These are phyloP conservation scores for Turritopsis rubra DNA, from an alignment of 30 jellyfish, hydroid and myxozoan species.

Conservation along the genomic window DNA sequence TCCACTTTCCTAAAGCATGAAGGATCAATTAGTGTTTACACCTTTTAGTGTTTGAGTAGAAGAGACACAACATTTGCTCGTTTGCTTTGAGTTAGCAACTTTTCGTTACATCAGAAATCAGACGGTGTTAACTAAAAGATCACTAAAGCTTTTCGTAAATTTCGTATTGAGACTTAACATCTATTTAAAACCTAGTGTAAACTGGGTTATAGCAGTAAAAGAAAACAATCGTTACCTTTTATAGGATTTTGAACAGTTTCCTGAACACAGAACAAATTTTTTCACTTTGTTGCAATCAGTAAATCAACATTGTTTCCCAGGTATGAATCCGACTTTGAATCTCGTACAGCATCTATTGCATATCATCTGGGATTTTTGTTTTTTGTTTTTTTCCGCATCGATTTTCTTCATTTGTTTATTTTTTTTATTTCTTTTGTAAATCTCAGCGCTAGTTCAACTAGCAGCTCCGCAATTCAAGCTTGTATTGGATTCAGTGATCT, in stretches of 20 bases:
- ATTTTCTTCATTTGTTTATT: too few species aligned
- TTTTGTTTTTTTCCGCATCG: not conserved
- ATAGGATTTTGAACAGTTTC: conserved; percentile 94
- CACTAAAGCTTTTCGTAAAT: too few species aligned
- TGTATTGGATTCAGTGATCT: conserved; percentile 81
- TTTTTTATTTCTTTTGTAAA: not conserved
- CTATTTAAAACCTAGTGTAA: too few species aligned
- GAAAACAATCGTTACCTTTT: conserved; percentile 6
- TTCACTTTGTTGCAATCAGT: conserved; percentile 88
- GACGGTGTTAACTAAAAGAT: too few species aligned
- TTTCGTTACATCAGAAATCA: too few species aligned
- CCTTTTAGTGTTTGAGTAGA: too few species aligned
- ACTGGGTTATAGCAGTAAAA: too few species aligned
- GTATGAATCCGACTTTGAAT: conserved; percentile 19
- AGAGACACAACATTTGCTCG: too few species aligned
- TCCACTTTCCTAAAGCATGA: too few species aligned
- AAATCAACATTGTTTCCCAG: conserved; percentile 91
- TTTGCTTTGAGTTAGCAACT: too few species aligned
- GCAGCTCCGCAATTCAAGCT: conserved; percentile 96
- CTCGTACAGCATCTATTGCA: not conserved
- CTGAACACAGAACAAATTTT: conserved; percentile 97
- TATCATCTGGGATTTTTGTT: not conserved
- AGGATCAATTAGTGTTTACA: too few species aligned
- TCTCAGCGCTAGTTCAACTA: conserved; percentile 80
- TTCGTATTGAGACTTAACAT: too few species aligned